Evolutionary conservation across 53 echinoderm and acorn worm genomes (phyloP), one percentile per base, ranked within the genome.

Genomic region (Crossaster papposus): DNA sequence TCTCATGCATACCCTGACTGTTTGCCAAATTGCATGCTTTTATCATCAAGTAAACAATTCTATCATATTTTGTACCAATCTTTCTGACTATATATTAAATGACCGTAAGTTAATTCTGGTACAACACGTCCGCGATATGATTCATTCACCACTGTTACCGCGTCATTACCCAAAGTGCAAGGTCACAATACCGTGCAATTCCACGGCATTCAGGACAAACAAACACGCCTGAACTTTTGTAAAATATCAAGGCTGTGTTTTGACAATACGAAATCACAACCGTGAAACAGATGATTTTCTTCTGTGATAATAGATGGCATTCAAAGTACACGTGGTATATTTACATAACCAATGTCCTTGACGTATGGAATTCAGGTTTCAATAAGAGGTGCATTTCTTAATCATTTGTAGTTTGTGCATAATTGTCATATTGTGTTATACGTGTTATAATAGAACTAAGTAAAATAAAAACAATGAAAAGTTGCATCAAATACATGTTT

Each of bases 101-200:
- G 68, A 68, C 68, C 28, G 28, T 68, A 68, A 68, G 68, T 26
- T 26, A 68, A 13, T 68, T 68, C 22, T 5, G 24, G 62, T 1
- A 62, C 68, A 68, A 68, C 0, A 23, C 26, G 13, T 7, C 24
- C 11, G 1, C 11, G 68, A 5, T 26, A 6, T 68, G 68, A 68
- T 68, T 68, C 68, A 68, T 68, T 68, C n/a, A 1, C n/a, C 15
- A 3, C 2, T 68, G 68, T 68, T 0, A 68, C 74, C 15, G 35
- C 34, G 35, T 73, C 74, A 73, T 34, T 73, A 11, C 74, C 11
- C 35, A 73, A 73, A 73, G 4, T 73, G 74, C 34, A 73, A 73
- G 28, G 2, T 10, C 68, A 68, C 28, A 11, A 68, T 68, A 24
- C 68, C 68, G 28, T 26, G 68, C 68, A 68, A 68, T 68, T 68